Evolutionary conservation across 2,113 vertebrate species (phyloP), one percentile per base, ranked within the genome.

Genomic region (Prionailurus bengalensis): DNA sequence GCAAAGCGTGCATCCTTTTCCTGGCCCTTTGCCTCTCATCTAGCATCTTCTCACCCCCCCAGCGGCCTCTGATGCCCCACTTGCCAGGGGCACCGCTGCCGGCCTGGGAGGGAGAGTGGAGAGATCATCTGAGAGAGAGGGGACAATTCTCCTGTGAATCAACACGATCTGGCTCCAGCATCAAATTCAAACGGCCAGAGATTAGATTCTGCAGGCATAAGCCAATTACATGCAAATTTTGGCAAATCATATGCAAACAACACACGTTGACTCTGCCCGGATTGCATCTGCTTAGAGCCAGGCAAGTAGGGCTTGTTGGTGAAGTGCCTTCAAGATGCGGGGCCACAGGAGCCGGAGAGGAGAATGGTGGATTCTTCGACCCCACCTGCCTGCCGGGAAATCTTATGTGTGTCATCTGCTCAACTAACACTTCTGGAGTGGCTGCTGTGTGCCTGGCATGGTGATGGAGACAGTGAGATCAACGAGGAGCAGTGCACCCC

Each of bases 211-310:
- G 31, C 79, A 89, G 93, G 58, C 65, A 68, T 66, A 84, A 55
- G 65, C 53, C 86, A 95, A 92, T 94, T 79, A 87, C 66, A 95
- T 10, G 42, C 90, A 96, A 45, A 96, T 90, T 89, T 85, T 27
- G 80, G 68, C 89, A 93, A 96, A 90, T 92, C 31, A 21, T 58
- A 92, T 89, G 92, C 94, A 89, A 88, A 79, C 45, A 33, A 29
- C 45, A 79, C 39, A 63, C 2, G 48, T 42, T 51, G 89, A 66
- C 48, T 66, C 61, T 88, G 81, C 65, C 51, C 55, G 42, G 89
- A 39, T 53, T 16, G 39, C 53, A 31, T 66, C 81, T 74, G 48
- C 36, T 86, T 78, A 29, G 15, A 93, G 29, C 51, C 88, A 36
- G n/a, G 29, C 71, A 51, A 79, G 81, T 14, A 66, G 91, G 92